Evolutionary conservation across 2,888 invertebrate genomes (phyloP).

Genomic region (Lasioglossum oenotherae): DNA sequence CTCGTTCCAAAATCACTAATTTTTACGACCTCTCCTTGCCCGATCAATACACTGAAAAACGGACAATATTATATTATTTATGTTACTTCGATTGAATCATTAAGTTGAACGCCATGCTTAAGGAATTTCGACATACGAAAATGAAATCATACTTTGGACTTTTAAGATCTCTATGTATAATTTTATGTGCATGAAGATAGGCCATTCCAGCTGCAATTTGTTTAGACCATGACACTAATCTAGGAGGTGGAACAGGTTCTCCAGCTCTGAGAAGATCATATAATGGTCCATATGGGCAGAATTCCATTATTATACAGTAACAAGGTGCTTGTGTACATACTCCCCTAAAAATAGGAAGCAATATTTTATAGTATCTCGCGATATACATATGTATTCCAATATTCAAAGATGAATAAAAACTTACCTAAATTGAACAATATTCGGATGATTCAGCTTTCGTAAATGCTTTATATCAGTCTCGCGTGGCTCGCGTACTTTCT

Average conservation of each 20-base stretch:
- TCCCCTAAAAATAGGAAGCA: slow-evolving; percentile 87
- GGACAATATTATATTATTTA: background rate
- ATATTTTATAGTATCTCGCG: slow-evolving; percentile 26
- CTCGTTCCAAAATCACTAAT: slow-evolving; percentile 99
- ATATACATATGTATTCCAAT: background rate
- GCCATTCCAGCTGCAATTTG: slow-evolving; percentile 99
- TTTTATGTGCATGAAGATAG: slow-evolving; percentile 97
- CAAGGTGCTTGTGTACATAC: slow-evolving; percentile 96
- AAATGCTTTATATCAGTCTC: slow-evolving; percentile 97
- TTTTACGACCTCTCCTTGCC: slow-evolving; percentile 92
- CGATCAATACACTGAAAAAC: slow-evolving; percentile 91
- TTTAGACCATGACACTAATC: slow-evolving; percentile 96
- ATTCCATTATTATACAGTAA: slow-evolving; percentile 99
- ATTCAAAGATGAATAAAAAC: slow-evolving; percentile 53
- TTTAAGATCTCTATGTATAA: slow-evolving; percentile 99
- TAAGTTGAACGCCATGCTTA: background rate
- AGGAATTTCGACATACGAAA: background rate
- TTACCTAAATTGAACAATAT: slow-evolving; percentile 94
- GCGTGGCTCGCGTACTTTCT: slow-evolving; percentile 95
- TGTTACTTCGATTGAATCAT: background rate
- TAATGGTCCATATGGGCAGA: slow-evolving; percentile 97
- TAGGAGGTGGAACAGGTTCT: slow-evolving; percentile 92
- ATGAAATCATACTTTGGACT: slow-evolving; percentile 95
- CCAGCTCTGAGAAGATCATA: slow-evolving; percentile 95
- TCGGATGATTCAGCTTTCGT: slow-evolving; percentile 96